Percentiles rank a stretch among this genome's conserved stretches.
phyloP scores from a whole-genome alignment of 2,113 vertebrate genomes.

The Melanostigma gelatinosum region DNA sequence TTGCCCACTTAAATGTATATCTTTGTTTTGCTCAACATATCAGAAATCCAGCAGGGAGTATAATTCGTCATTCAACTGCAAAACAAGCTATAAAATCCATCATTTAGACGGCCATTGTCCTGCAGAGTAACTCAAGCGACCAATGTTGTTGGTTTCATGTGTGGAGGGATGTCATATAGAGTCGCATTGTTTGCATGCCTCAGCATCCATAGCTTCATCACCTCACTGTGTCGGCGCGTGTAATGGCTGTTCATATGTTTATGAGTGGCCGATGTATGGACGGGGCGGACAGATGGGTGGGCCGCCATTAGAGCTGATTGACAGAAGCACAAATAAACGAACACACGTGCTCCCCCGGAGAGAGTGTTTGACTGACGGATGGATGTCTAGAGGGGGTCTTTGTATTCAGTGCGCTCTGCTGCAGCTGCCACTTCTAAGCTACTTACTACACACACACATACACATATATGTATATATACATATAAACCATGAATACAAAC shows the following conservation, averaged over 20 bases:
- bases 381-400: slow-evolving; percentile 55
- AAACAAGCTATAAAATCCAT: slow-evolving; percentile 10
- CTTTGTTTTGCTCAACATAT: not conserved
- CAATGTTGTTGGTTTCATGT: slow-evolving; percentile 17
- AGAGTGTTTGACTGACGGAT: slow-evolving; percentile 66
- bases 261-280: slow-evolving; percentile 34
- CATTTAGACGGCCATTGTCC: slow-evolving; percentile 24
- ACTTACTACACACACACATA: slow-evolving; percentile 19
- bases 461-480: not conserved
- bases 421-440: slow-evolving; percentile 61
- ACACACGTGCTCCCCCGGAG: slow-evolving; percentile 40
- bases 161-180: slow-evolving; percentile 4
- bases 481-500: slow-evolving; percentile 32
- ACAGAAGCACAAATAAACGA: slow-evolving; percentile 64
- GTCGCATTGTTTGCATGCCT: slow-evolving; percentile 24
- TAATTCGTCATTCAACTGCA: not conserved
- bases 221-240: slow-evolving; percentile 15
- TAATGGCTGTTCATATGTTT: slow-evolving; percentile 33
- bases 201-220: slow-evolving; percentile 30
- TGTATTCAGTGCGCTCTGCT: slow-evolving; percentile 54
- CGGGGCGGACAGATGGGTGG: slow-evolving; percentile 58
- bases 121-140: not conserved
- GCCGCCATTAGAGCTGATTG: slow-evolving; percentile 59
- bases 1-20: not conserved
- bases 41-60: not conserved